phyloP scores from a whole-genome alignment of 2,888 invertebrate species.

The Tetropium fuscum region DNA sequence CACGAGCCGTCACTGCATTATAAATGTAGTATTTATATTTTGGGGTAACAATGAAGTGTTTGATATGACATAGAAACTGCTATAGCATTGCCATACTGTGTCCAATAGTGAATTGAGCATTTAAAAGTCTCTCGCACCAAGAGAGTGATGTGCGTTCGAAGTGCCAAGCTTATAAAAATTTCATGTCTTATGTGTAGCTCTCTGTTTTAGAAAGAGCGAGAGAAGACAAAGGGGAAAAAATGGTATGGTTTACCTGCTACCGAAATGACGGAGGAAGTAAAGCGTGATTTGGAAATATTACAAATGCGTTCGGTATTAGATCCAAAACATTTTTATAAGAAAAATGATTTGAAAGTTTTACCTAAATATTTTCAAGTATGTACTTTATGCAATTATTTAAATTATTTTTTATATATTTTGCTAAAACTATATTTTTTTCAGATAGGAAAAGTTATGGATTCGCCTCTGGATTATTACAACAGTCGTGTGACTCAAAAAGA shows the following conservation, averaged over 20 bases:
- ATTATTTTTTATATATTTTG: constrained; percentile 16
- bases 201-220: constrained; percentile 75
- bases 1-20: too few relatives aligned
- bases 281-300: constrained; percentile 88
- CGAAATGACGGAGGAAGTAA: constrained; percentile 89
- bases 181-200: too few relatives aligned
- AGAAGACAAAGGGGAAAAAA: constrained; percentile 84
- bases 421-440: constrained; percentile 59
- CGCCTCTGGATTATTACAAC: constrained; percentile 88
- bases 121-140: too few relatives aligned
- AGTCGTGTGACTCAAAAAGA: constrained; percentile 87
- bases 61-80: too few relatives aligned
- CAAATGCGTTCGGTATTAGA: constrained; percentile 94
- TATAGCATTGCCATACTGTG: too few relatives aligned
- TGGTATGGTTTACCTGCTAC: constrained; percentile 94
- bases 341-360: constrained; percentile 85
- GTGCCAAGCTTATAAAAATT: too few relatives aligned
- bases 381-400: constrained; percentile 14
- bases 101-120: too few relatives aligned
- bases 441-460: constrained; percentile 86
- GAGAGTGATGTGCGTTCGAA: too few relatives aligned
- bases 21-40: too few relatives aligned
- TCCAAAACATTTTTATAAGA: constrained; percentile 95
- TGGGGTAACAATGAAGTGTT: too few relatives aligned
- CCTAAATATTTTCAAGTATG: constrained; percentile 95